phyloP scores from a whole-genome alignment of 2,797 vertebrate species.

The Sandelia bainsii region DNA sequence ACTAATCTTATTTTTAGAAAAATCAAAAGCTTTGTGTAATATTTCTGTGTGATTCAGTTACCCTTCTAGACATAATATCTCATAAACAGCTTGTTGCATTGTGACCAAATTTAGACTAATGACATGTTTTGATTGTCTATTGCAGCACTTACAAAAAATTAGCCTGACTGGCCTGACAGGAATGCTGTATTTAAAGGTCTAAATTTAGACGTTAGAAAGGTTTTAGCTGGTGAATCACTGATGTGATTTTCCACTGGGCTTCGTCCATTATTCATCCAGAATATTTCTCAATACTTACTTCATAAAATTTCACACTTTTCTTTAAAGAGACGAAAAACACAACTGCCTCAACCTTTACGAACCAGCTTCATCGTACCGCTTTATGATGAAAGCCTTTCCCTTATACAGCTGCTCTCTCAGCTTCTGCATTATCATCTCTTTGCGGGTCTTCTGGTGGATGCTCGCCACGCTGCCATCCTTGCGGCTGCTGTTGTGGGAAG shows the following conservation, averaged over 20 bases:
- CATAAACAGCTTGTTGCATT: conserved; percentile 40
- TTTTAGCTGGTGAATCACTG: conserved; percentile 37
- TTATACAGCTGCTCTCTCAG: conserved; percentile 92
- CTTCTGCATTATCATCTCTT: conserved; percentile 93
- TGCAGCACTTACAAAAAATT: conserved; percentile 60
- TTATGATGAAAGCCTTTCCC: conserved; percentile 90
- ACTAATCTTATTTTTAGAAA: background rate
- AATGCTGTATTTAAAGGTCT: conserved; percentile 63
- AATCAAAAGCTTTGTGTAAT: background rate
- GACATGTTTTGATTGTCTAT: conserved; percentile 42
- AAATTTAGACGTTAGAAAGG: conserved; percentile 58
- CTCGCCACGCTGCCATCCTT: conserved; percentile 90
- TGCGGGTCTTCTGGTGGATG: conserved; percentile 90
- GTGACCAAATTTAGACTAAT: conserved; percentile 53
- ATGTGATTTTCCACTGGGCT: conserved; percentile 25
- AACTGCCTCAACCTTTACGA: conserved; percentile 1
- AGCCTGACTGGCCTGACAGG: conserved; percentile 40
- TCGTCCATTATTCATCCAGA: conserved; percentile 35
- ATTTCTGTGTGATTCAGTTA: conserved; percentile 2
- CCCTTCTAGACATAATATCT: conserved; percentile 17
- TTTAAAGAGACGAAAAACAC: background rate
- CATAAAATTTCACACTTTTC: conserved; percentile 14
- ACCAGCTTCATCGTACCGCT: conserved; percentile 81
- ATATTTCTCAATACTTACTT: conserved; percentile 40
- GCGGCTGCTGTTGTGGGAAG: conserved; percentile 91